Base-by-base conservation (phyloP, 1,140 invertebrate genomes). In the Caenorhabditis briggsae region DNA sequence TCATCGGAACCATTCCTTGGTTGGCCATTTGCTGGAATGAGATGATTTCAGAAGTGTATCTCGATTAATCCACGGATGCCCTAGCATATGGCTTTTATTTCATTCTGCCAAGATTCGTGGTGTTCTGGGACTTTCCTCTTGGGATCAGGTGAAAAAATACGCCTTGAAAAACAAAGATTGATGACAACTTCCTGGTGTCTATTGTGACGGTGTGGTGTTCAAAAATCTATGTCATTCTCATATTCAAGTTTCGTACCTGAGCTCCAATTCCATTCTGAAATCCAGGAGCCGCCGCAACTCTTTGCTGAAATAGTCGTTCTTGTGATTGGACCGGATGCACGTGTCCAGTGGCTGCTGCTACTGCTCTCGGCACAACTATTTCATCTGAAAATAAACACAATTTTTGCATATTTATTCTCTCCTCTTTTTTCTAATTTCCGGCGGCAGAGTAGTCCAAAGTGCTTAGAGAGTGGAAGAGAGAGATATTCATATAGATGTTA, bases 271-370 rank as follows among this genome's bases (percentile, higher is more conserved):
- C 70, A 78, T 78, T 78, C 14, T 78, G 70, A 78, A 78, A 78
- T 50, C 70, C 70, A 12, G 70, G 70, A 78, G 70, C 70, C n/a
- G 70, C 70, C 5, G 70, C 70, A 23, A 78, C 46, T 23, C 70
- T 78, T 5, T 78, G 70, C 70, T 78, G 70, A 78, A 78, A 78
- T 23, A 50, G 46, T 70, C 64, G 11, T 25, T 78, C 70, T 23
- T 78, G 61, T 74, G 61, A 65, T 70, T 18, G 82, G 3, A 92
- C 89, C 92, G 61, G 86, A 64, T 25, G 83, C 46, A 25, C 25
- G 55, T 61, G 41, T 61, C 58, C 55, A 20, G 58, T 18, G n/a
- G 41, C 2, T 33, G 41, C 2, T 33, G 7, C 59, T 64, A 9
- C 64, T n/a, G 9, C 70, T 78, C 70, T 78, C 41, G 70, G 20